A percentile compares a stretch with the other conserved stretches of the same genome.
phyloP scores from a whole-genome alignment of 2,113 vertebrate species.

The Gallinago undulata region DNA sequence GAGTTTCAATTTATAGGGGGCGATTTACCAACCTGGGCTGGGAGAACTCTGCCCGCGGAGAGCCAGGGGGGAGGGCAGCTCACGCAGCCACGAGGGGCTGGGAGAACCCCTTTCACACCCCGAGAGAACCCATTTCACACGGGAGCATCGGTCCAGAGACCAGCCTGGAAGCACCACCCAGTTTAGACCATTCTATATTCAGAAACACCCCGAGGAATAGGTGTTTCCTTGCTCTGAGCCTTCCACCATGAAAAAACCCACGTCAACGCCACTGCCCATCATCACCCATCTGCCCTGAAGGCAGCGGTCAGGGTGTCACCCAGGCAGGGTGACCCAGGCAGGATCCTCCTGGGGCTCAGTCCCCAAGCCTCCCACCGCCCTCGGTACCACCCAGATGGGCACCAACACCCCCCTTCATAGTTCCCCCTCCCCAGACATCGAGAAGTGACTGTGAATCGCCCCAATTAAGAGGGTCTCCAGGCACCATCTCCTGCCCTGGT shows the following conservation, averaged over 20 bases:
- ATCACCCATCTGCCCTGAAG: accelerated
- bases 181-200: accelerated
- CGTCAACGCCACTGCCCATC: accelerated
- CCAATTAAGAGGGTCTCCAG: accelerated
- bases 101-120: too few relatives aligned
- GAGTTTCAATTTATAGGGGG: constrained; percentile 52
- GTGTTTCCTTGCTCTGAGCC: not conserved
- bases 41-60: constrained; percentile 23
- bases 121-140: accelerated
- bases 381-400: accelerated
- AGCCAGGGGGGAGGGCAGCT: not conserved
- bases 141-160: not conserved
- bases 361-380: not conserved
- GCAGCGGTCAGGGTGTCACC: accelerated
- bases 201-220: too few relatives aligned
- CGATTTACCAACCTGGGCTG: constrained; percentile 21
- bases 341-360: not conserved
- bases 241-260: too few relatives aligned
- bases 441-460: not conserved
- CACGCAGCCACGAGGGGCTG: not conserved
- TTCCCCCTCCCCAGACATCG: accelerated
- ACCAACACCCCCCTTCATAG: not conserved
- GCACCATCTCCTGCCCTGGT: accelerated
- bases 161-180: not conserved
- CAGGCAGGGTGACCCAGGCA: not conserved